These are phyloP conservation scores for Apus apus DNA, from an alignment of 2,113 vertebrate species.

Conservation along the genomic window DNA sequence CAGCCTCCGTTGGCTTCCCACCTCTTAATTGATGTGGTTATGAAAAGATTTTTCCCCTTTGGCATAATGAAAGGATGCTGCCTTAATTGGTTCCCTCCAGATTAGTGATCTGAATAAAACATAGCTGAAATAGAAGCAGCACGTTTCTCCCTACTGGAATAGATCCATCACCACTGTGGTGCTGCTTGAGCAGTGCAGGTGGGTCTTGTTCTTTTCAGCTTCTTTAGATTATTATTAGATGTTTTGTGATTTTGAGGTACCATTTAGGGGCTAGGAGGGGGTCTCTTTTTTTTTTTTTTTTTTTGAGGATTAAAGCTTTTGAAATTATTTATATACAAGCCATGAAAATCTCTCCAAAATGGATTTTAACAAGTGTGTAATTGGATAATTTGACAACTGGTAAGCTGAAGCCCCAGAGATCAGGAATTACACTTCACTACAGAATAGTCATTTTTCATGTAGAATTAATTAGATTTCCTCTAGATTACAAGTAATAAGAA, in stretches of 20 bases:
- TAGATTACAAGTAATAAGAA: conserved; percentile 45
- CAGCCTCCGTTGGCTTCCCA: not conserved
- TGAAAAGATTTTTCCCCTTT: not conserved
- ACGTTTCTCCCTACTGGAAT: not conserved
- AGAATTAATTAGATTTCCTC: conserved; percentile 67
- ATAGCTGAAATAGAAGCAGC: not conserved
- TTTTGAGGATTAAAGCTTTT: conserved; percentile 1
- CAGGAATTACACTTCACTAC: conserved; percentile 43
- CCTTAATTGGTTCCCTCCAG: conserved; percentile 49
- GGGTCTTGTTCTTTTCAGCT: not conserved
- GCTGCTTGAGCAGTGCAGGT: not conserved
- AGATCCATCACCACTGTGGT: not conserved
- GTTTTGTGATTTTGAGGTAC: not conserved
- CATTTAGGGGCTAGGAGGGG: rapidly evolving
- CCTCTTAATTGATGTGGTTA: not conserved
- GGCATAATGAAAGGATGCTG: not conserved
- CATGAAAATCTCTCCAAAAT: conserved; percentile 45
- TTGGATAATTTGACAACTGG: conserved; percentile 53
- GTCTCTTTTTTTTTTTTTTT: not conserved
- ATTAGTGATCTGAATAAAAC: not conserved
- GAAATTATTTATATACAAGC: conserved; percentile 53
- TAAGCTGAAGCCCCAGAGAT: conserved; percentile 46
- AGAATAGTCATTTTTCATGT: conserved; percentile 41
- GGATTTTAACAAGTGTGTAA: conserved; percentile 56
- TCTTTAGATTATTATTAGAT: not conserved